A percentile compares a stretch with the other conserved stretches of the same genome.
Conservation (phyloP, 2,797 vertebrate species). For the Propithecus perrieri region DNA sequence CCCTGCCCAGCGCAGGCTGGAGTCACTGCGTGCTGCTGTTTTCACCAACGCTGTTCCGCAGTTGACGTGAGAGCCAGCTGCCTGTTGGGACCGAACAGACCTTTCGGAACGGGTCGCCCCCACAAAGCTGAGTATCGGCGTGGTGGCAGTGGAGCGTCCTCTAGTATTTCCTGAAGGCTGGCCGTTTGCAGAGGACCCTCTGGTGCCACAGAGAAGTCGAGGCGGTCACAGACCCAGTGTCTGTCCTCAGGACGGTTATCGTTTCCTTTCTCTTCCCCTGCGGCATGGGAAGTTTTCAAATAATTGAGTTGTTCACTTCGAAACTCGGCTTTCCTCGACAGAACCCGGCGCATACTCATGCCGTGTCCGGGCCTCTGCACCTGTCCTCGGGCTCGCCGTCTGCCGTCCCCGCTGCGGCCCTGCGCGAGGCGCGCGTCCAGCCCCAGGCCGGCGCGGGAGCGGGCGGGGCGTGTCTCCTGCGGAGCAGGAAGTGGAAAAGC, state of each 20-base stretch:
- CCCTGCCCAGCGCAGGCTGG: fast-evolving
- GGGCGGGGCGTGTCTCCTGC: neutral
- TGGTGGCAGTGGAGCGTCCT: neutral
- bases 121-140: neutral
- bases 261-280: neutral
- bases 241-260: neutral
- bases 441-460: neutral
- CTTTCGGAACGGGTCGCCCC: fast-evolving
- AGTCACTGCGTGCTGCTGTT: fast-evolving
- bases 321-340: neutral
- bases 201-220: neutral
- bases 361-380: neutral
- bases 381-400: too few relatives aligned
- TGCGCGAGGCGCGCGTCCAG: neutral
- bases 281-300: too few relatives aligned
- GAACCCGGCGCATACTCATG: fast-evolving
- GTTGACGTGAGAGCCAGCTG: neutral
- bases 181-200: neutral
- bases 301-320: neutral
- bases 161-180: neutral
- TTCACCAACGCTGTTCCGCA: fast-evolving
- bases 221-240: neutral
- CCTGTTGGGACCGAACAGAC: fast-evolving
- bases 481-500: fast-evolving
- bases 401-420: neutral